These are phyloP conservation scores for Epizoanthus scotinus DNA, from an alignment of 92 coral and sea anemone genomes.

Conservation along the genomic window DNA sequence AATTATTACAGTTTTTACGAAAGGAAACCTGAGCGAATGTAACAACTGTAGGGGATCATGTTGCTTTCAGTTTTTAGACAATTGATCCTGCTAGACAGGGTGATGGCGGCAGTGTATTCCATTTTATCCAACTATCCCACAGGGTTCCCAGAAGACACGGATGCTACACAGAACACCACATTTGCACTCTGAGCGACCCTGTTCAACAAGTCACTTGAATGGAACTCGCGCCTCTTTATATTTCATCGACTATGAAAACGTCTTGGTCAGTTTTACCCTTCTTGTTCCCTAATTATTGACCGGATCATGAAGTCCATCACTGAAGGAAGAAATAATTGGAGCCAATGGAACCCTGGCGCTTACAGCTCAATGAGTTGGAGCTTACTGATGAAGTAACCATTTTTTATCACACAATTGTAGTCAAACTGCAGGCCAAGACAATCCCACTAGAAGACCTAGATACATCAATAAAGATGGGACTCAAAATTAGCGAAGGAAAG, in stretches of 20 bases:
- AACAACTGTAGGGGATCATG: conserved; percentile 15
- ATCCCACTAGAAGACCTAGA: background rate
- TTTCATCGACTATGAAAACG: background rate
- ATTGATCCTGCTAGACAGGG: background rate
- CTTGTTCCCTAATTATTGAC: conserved; percentile 27
- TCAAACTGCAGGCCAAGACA: conserved; percentile 22
- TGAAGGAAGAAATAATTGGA: conserved; percentile 42
- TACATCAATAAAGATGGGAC: background rate
- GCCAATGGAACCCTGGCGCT: conserved; percentile 42
- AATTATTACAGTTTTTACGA: background rate
- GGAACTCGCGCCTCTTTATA: background rate
- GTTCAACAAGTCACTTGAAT: background rate
- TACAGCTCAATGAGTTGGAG: conserved; percentile 49
- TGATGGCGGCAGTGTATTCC: background rate
- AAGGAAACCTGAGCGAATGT: conserved; percentile 15
- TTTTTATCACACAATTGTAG: conserved; percentile 30
- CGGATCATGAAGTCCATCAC: conserved; percentile 8
- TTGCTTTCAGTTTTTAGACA: background rate
- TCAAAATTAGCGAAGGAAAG: background rate
- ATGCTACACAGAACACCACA: too few relatives aligned
- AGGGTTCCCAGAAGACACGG: too few relatives aligned
- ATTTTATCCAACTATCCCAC: too few relatives aligned
- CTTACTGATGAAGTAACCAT: conserved; percentile 39
- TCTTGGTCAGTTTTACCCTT: background rate
- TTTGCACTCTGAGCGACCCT: background rate